phyloP scores from a whole-genome alignment of 2,797 vertebrate genomes.

The Argya squamiceps region DNA sequence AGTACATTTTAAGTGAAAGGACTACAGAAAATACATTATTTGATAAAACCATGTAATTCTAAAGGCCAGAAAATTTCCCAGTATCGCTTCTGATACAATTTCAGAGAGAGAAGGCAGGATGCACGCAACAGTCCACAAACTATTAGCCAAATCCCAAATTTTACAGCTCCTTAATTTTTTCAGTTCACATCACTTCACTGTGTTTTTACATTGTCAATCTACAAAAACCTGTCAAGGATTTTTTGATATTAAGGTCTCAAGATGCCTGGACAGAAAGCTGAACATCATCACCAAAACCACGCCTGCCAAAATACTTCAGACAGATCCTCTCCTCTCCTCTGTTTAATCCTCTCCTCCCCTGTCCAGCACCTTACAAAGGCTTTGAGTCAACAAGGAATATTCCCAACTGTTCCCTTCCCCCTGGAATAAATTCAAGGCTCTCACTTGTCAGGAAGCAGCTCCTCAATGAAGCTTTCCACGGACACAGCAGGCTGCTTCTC shows the following conservation, averaged over 20 bases:
- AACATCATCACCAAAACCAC: not conserved
- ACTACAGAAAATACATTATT: not conserved
- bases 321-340: not conserved
- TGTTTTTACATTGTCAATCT: not conserved
- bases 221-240: not conserved
- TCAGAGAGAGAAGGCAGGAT: not conserved
- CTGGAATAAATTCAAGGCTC: not conserved
- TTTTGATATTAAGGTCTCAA: not conserved
- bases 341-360: not conserved
- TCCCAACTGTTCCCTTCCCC: not conserved
- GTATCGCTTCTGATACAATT: not conserved
- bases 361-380: not conserved
- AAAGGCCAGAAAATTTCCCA: not conserved
- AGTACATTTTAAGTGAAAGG: not conserved
- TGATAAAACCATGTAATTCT: not conserved
- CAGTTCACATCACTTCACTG: not conserved
- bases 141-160: not conserved
- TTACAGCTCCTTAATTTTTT: not conserved
- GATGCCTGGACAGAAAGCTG: not conserved
- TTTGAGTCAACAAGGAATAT: not conserved
- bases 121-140: not conserved
- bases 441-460: conserved; percentile 96
- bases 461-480: conserved; percentile 93
- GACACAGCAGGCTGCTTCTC: conserved; percentile 95
- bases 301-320: not conserved